Evolutionary conservation across 2,888 invertebrate genomes (phyloP).

Genomic region (Napeogenes sylphis): DNA sequence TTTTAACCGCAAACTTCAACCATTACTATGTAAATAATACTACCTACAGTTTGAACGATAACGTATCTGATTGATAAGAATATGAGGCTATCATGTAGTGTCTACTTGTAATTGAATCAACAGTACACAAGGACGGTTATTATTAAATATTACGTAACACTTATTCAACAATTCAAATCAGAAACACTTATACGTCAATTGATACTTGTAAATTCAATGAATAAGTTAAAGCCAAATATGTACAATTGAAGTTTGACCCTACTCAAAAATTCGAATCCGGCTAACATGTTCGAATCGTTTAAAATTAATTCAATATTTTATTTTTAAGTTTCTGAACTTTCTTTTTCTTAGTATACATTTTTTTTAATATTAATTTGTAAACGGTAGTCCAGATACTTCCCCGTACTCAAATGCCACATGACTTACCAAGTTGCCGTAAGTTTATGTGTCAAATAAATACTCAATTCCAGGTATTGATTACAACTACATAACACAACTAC

Average conservation of each 20-base stretch:
- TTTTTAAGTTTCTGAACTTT: background rate
- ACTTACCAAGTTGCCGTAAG: no score
- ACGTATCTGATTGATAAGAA: conserved; percentile 12
- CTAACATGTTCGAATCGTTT: background rate
- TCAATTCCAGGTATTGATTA: no score
- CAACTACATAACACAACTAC: no score
- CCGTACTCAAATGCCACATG: no score
- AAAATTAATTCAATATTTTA: background rate
- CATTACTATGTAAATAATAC: background rate
- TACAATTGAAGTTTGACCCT: conserved; percentile 1
- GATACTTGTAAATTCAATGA: conserved; percentile 7
- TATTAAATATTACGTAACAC: background rate
- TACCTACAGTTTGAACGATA: background rate
- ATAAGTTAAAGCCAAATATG: background rate
- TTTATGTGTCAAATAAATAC: no score
- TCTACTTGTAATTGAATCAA: background rate
- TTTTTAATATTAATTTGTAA: no score
- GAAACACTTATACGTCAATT: conserved; percentile 1
- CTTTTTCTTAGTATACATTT: background rate
- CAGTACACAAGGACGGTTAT: background rate
- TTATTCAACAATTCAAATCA: conserved; percentile 1
- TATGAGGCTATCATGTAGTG: conserved; percentile 3
- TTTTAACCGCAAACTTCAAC: conserved; percentile 5
- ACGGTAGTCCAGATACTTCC: no score
- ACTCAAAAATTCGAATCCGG: background rate